Base-by-base conservation (phyloP, 1,140 invertebrate species). In the Cyrtorhinus lividipennis region DNA sequence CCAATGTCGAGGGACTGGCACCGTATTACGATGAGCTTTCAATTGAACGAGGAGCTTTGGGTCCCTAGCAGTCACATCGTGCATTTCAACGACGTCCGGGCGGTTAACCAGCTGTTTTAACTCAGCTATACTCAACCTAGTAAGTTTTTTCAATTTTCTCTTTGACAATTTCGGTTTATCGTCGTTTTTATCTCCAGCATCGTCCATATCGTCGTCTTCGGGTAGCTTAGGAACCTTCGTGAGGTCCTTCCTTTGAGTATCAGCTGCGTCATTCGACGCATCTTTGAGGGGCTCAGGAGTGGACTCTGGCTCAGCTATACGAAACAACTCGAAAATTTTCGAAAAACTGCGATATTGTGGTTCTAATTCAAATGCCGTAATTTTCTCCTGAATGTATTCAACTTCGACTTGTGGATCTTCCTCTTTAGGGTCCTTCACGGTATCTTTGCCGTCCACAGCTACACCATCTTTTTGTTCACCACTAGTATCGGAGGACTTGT, bases 51-150 rank as follows among this genome's bases (percentile, higher is more conserved):
- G 77, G 3, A 99, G 77, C 70, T 92, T 90, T 0, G 97, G 97
- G 79, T 99, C 97, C 58, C 90, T 78, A 0, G 96, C 94, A 0
- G 96, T 99, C 0, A 99, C 95, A 77, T 99, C 97, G 72, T 99
- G 95, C 96, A 99, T 99, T 78, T 99, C 97, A 1, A 99, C 97
- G 13, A 99, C 92, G 78, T 99, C 97, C 0, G 97, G 96, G 57
- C 96, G 79, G 58, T 82, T 81, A 0, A 97, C 88, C 3, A 93
- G 76, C 71, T 96, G 94, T 74, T 99, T 99, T 18, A 99, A 73
- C 73, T 98, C 93, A 0, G 95, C 95, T 2, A 98, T 92, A 68
- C 89, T 95, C 22, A 98, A 76, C 2, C 95, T 79, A 0, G 91
- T 97, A 58, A 98, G 71, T 71, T 95, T 91, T 74, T 98, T 98